Percentiles rank a stretch among this genome's conserved stretches.
phyloP scores from a whole-genome alignment of 2,113 vertebrate species.

The Pachypanchax playfairii region DNA sequence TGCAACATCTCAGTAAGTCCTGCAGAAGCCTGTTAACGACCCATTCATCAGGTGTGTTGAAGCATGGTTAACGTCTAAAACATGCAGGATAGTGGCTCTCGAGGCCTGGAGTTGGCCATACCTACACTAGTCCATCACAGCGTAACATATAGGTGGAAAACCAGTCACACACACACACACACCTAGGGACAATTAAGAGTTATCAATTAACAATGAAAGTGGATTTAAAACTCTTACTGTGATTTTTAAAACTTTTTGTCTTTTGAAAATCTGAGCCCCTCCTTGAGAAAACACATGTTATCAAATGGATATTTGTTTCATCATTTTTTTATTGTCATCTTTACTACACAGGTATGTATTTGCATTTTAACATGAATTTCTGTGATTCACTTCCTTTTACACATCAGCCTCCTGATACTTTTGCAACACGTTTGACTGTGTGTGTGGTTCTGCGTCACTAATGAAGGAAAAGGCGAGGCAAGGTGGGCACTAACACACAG shows the following conservation, averaged over 20 bases:
- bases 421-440: constrained; percentile 19
- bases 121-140: too few species aligned
- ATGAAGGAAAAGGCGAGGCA: constrained; percentile 35
- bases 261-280: neutral
- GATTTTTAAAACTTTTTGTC: neutral
- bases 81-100: too few species aligned
- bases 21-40: too few species aligned
- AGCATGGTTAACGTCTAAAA: too few species aligned
- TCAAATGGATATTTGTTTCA: neutral
- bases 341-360: neutral
- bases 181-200: too few species aligned
- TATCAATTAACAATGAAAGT: too few species aligned
- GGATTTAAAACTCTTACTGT: too few species aligned
- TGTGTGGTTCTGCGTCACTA: constrained; percentile 8
- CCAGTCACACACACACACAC: too few species aligned
- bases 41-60: too few species aligned
- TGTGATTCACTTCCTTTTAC: constrained; percentile 18
- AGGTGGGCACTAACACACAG: constrained; percentile 33
- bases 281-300: neutral
- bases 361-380: neutral
- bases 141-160: too few species aligned
- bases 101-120: too few species aligned
- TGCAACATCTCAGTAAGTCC: too few species aligned
- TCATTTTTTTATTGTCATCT: neutral
- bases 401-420: neutral